These are phyloP conservation scores for Scolopax mira DNA, from an alignment of 2,113 vertebrate species.

Conservation along the genomic window DNA sequence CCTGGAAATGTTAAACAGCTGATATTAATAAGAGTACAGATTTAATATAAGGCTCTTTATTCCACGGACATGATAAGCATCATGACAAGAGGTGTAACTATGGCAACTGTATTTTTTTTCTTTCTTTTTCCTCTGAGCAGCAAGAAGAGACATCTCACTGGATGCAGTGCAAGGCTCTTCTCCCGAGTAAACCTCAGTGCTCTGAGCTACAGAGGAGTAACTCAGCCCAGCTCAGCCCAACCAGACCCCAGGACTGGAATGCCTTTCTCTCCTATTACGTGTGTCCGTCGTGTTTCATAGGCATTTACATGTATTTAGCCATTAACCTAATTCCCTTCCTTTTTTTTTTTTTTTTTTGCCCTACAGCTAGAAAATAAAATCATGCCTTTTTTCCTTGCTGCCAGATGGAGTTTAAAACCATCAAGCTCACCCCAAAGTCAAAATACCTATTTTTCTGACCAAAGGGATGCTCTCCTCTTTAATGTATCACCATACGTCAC, in stretches of 20 bases:
- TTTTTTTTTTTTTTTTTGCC: too few relatives aligned
- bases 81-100: slow-evolving; percentile 41
- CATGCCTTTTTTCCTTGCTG: neutral
- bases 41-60: neutral
- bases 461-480: neutral
- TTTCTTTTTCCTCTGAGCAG: neutral
- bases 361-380: neutral
- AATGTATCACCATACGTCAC: fast-evolving
- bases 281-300: neutral
- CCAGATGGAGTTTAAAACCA: neutral
- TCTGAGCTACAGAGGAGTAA: neutral
- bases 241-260: neutral
- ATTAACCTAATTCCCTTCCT: neutral
- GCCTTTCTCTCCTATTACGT: fast-evolving
- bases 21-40: neutral
- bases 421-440: neutral
- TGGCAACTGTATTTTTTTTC: slow-evolving; percentile 17
- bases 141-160: neutral
- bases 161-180: neutral
- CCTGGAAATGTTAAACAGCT: slow-evolving; percentile 9
- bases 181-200: neutral
- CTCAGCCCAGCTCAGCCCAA: neutral
- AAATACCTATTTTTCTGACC: neutral
- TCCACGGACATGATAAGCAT: neutral
- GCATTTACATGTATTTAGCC: neutral